Base-by-base conservation (phyloP, 1,140 invertebrate species). In the Frieseomelitta varia region DNA sequence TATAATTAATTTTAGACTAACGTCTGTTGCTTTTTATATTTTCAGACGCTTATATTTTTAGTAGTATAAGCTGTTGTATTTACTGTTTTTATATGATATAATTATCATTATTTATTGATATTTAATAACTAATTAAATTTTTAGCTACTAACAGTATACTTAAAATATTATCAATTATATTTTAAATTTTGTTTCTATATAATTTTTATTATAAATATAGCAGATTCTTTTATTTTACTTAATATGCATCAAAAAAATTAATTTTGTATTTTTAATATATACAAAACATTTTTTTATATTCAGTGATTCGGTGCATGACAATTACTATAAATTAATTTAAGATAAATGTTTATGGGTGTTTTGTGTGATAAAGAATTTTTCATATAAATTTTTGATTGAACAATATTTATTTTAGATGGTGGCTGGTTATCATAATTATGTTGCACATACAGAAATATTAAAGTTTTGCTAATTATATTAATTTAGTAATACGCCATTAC, bases 351-450 rank as follows among this genome's bases (percentile, higher is more conserved):
- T 80, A 68, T 84, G 85, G 71, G 65, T 87, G 82, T 85, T 87
- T 55, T 73, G 73, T 87, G 79, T 82, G 80, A 58, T 88, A 84
- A 72, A 85, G 34, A 65, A 79, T 68, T 47, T 30, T 77, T 79
- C 34, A 81, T 47, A 71, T 24, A 27, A 74, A 85, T 24, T 51
- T 79, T 84, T 76, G 27, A 89, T 67, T 87, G 76, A n/a, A 85
- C 76, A 81, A 85, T 76, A 63, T 85, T 75, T 77, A 75, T 67
- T 72, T 61, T 93, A 87, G 87, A 91, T 92, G 91, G 92, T 93
- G 92, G 88, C 89, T 93, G 92, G 90, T 92, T 90, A 91, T 88
- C 84, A 90, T 55, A 87, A 82, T 72, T 90, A 74, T 90, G 67
- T 87, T 91, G 90, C 88, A 91, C 83, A 90, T 81, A 78, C 17